A percentile compares a stretch with the other conserved stretches of the same genome.
phyloP scores from a whole-genome alignment of 2,888 invertebrate genomes.

The Dascillus cervinus region DNA sequence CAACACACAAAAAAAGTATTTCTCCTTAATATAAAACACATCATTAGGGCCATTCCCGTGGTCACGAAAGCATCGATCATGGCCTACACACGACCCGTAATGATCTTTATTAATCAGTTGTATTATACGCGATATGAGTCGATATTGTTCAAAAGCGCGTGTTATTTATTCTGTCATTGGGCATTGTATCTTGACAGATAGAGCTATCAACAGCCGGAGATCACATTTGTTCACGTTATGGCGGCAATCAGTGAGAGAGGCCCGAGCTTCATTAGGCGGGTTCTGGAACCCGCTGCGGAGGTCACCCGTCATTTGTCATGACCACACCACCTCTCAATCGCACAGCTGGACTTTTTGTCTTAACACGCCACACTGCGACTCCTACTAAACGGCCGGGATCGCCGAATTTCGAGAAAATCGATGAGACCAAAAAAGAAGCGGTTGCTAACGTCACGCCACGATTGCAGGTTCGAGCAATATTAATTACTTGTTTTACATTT shows the following conservation, averaged over 20 bases:
- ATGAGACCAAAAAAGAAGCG: no score
- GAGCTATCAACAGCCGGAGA: conserved; percentile 39
- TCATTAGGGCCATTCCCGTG: neutral
- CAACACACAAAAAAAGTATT: no score
- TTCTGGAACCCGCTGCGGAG: conserved; percentile 32
- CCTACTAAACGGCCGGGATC: no score
- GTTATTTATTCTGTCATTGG: conserved; percentile 31
- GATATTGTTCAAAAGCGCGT: conserved; percentile 30
- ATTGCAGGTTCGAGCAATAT: no score
- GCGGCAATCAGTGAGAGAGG: conserved; percentile 32
- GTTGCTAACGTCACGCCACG: no score
- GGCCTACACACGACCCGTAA: conserved; percentile 5
- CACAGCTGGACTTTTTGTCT: conserved; percentile 15
- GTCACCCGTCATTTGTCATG: conserved; percentile 40
- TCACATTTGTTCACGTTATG: conserved; percentile 35
- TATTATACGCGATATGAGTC: conserved; percentile 28
- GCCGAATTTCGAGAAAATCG: no score
- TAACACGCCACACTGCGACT: conserved; percentile 11
- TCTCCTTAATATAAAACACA: no score
- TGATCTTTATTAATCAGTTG: conserved; percentile 32
- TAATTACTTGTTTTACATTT: no score
- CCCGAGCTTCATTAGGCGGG: conserved; percentile 35
- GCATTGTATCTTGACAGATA: conserved; percentile 37
- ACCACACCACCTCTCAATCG: conserved; percentile 24
- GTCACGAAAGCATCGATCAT: conserved; percentile 5